phyloP scores from a whole-genome alignment of 2,113 vertebrate species.

The Amphiprion ocellaris region DNA sequence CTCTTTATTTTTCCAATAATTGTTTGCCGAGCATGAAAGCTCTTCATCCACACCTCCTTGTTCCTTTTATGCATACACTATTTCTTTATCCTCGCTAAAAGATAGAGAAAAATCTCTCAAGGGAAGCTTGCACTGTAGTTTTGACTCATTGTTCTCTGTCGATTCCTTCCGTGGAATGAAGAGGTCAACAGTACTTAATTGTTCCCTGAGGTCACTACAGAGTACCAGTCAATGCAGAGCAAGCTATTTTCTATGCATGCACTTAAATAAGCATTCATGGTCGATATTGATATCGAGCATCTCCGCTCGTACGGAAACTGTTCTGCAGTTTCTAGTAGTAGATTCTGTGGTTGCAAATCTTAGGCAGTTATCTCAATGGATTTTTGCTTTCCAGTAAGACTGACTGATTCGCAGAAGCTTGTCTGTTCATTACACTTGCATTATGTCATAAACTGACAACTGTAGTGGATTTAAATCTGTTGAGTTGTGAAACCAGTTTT shows the following conservation, averaged over 20 bases:
- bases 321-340: no score
- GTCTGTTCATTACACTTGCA: not conserved
- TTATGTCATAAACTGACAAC: not conserved
- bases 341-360: not conserved
- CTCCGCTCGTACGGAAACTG: not conserved
- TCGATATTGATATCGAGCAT: not conserved
- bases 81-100: not conserved
- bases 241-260: not conserved
- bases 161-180: no score
- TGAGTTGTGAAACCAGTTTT: not conserved
- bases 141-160: no score
- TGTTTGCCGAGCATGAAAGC: not conserved
- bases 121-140: no score
- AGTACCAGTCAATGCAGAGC: not conserved
- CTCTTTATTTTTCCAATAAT: not conserved
- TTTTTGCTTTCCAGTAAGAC: not conserved
- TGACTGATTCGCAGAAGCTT: not conserved
- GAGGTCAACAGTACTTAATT: not conserved
- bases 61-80: not conserved
- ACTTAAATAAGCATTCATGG: not conserved
- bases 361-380: not conserved
- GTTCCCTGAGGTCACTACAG: not conserved
- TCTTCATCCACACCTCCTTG: not conserved
- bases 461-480: no score
- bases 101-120: not conserved